A percentile compares a stretch with the other conserved stretches of the same genome.
Conservation (phyloP, 1,140 invertebrate genomes). For the Asobara japonica region DNA sequence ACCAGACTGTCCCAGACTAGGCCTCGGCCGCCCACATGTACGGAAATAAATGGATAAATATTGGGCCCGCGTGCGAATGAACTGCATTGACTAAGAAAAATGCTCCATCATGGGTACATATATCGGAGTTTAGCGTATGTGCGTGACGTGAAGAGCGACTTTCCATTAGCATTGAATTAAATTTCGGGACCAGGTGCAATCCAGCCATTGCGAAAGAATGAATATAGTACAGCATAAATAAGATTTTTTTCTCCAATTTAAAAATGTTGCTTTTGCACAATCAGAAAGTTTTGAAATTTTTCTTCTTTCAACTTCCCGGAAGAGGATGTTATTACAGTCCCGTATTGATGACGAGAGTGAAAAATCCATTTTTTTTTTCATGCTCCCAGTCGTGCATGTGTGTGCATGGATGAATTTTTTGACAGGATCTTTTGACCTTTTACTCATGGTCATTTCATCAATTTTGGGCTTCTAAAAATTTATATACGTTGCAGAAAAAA, state of each 20-base stretch:
- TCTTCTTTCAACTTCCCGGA: too few species aligned
- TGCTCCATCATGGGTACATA: not conserved
- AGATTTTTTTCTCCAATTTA: not conserved
- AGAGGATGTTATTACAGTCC: too few species aligned
- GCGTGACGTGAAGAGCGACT: not conserved
- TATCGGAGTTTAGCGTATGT: not conserved
- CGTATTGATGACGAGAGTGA: too few species aligned
- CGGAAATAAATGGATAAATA: constrained; percentile 9
- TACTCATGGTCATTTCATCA: too few species aligned
- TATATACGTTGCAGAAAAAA: too few species aligned
- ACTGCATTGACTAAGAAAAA: not conserved
- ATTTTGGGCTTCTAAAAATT: too few species aligned
- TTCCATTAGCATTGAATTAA: constrained; percentile 36
- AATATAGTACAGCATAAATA: not conserved
- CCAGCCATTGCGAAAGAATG: not conserved
- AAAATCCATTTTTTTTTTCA: too few species aligned
- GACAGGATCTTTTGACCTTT: too few species aligned
- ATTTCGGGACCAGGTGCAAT: constrained; percentile 22
- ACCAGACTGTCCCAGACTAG: not conserved
- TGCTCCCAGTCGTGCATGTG: too few species aligned
- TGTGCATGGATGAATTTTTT: too few species aligned
- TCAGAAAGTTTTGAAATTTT: too few species aligned
- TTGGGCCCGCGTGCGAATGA: not conserved
- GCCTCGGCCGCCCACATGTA: not conserved
- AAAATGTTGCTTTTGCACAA: too few species aligned